Conservation (phyloP, 2,797 vertebrate species). For the Silurus lanzhouensis region DNA sequence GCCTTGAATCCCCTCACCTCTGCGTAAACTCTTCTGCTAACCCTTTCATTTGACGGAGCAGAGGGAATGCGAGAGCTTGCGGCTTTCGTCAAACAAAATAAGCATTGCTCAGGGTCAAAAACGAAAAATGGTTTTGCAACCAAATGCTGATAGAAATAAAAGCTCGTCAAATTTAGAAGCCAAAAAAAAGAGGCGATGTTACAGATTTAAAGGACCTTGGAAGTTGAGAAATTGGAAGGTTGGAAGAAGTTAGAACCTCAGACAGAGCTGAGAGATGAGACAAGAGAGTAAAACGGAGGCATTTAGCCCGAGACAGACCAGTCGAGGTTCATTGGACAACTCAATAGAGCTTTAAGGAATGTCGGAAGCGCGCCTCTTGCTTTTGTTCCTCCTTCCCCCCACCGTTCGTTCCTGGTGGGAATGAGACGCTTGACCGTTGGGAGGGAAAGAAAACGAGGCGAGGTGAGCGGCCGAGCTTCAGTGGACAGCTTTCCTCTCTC, state of each 20-base stretch:
- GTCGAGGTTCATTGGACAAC: constrained; percentile 71
- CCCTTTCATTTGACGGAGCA: neutral
- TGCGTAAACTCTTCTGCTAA: neutral
- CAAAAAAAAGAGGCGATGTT: neutral
- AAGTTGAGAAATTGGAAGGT: too few species aligned
- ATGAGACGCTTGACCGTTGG: constrained; percentile 55
- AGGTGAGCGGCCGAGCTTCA: constrained; percentile 60
- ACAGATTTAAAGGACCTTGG: neutral
- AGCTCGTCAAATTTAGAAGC: neutral
- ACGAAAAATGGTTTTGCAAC: neutral
- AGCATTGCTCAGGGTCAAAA: neutral
- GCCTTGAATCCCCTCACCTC: neutral
- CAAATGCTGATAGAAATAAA: neutral
- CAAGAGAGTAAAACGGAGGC: neutral
- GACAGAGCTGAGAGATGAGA: constrained; percentile 4
- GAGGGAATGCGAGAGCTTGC: too few species aligned
- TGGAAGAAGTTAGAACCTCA: neutral
- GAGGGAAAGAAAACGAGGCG: constrained; percentile 59
- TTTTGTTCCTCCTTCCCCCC: constrained; percentile 63
- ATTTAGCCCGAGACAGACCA: constrained; percentile 55
- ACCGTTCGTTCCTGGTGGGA: constrained; percentile 60
- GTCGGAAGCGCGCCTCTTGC: constrained; percentile 59
- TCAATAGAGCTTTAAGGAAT: constrained; percentile 68
- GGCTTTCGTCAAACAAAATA: too few species aligned
- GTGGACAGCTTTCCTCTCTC: constrained; percentile 59